These are phyloP conservation scores for Hydraecia micacea DNA, from an alignment of 2,888 invertebrate genomes.

Conservation along the genomic window DNA sequence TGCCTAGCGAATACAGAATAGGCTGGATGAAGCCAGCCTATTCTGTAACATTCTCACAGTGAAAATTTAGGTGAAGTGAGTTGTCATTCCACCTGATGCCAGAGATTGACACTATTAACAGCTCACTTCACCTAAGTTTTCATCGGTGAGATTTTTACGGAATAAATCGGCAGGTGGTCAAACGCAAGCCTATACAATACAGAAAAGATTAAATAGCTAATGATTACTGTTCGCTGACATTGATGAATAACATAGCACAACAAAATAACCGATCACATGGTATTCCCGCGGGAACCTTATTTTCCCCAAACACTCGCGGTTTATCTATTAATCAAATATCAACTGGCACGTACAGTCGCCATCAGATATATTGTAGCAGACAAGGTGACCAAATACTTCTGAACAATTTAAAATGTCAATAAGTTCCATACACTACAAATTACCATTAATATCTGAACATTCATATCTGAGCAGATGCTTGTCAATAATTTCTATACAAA, in stretches of 20 bases:
- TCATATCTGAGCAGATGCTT: no score
- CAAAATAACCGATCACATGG: conserved; percentile 38
- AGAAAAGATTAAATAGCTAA: conserved; percentile 35
- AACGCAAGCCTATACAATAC: background rate
- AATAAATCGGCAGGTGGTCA: background rate
- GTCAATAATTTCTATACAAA: no score
- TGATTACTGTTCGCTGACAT: conserved; percentile 36
- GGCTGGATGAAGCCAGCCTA: no score
- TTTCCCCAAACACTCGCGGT: conserved; percentile 16
- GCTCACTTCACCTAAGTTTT: background rate
- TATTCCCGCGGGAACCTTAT: conserved; percentile 37
- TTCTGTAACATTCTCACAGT: background rate
- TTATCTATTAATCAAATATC: conserved; percentile 35
- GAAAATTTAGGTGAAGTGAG: background rate
- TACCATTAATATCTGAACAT: no score
- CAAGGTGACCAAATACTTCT: no score
- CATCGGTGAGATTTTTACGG: no score
- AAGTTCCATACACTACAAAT: no score
- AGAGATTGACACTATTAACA: background rate
- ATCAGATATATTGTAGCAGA: no score
- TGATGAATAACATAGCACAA: conserved; percentile 51
- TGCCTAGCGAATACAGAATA: no score
- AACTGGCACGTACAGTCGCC: background rate
- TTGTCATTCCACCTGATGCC: no score
- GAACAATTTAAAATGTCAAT: no score